Percentiles rank a stretch among this genome's conserved stretches.
Evolutionary conservation across 2,888 invertebrate genomes (phyloP).

Genomic region (Melieria crassipennis): DNA sequence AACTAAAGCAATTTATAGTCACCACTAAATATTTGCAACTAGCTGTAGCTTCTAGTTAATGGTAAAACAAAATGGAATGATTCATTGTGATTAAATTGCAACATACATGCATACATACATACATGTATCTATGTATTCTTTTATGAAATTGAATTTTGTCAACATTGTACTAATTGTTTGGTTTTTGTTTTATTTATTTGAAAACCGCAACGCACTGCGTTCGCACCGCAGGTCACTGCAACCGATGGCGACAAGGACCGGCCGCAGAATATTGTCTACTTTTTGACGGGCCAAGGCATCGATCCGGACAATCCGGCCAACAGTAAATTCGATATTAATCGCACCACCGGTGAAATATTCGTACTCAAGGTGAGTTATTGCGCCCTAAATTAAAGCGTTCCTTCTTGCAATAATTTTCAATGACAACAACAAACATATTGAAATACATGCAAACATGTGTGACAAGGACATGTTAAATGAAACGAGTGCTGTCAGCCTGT

Average conservation of each 20-base stretch:
- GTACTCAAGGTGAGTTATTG: slow-evolving; percentile 84
- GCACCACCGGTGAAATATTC: slow-evolving; percentile 94
- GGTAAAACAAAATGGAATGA: no score
- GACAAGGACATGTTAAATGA: no score
- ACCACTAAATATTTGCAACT: no score
- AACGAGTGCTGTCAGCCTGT: no score
- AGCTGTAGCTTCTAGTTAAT: no score
- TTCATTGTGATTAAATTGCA: no score
- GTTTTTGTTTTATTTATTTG: slow-evolving; percentile 13
- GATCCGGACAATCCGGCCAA: slow-evolving; percentile 95
- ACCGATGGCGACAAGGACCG: slow-evolving; percentile 96
- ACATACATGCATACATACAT: no score
- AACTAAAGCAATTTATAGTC: no score
- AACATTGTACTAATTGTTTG: no score
- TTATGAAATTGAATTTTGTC: no score
- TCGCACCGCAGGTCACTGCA: slow-evolving; percentile 82
- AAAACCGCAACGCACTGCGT: slow-evolving; percentile 45
- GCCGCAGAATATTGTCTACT: slow-evolving; percentile 94
- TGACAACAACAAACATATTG: neutral
- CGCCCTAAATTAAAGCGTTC: neutral
- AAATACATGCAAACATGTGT: neutral
- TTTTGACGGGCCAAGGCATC: slow-evolving; percentile 94
- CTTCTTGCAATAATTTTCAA: neutral
- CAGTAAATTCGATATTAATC: slow-evolving; percentile 96
- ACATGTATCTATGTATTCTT: no score